Evolutionary conservation across 1,140 invertebrate species (phyloP), one percentile per base, ranked within the genome.

Genomic region (Ooceraea biroi): DNA sequence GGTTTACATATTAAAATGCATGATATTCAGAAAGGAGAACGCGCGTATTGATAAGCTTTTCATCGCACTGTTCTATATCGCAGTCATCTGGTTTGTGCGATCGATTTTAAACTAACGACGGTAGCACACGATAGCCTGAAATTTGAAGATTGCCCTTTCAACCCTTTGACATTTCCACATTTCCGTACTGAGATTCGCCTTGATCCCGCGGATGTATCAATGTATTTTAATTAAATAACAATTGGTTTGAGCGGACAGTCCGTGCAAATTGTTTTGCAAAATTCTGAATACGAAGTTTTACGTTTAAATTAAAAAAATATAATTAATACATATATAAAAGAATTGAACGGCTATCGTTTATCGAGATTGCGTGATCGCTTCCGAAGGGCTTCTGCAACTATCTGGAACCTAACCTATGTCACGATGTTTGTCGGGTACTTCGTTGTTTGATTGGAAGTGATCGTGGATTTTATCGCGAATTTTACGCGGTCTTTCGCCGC

Each of bases 371-470:
- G 36, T 7, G 36, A 7, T 7, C 36, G 36, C 7, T 36, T 36
- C 36, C 36, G 36, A 36, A 36, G 7, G 36, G 7, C 36, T 7
- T 36, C 7, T 2, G 36, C 41, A 30, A 48, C 3, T 52, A 61
- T 84, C 44, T 48, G n/a, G 2, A 12, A 63, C 17, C 12, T n/a
- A 19, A 63, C 17, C 12, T n/a, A 19, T 36, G 52, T n/a, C 1
- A 12, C 44, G 22, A 77, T 85, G 63, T 71, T 85, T 80, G 41
- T 85, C 19, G 46, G 19, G 19, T 22, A 27, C 5, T n/a, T n/a
- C n/a, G n/a, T n/a, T n/a, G n/a, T 68, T 17, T 11, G 12, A 50
- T n/a, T 61, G 30, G 22, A 68, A 19, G 44, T 4, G 30, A 57
- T 36, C 7, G 36, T 36, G 36, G 2, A 36, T 7, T 36, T n/a